phyloP scores from a whole-genome alignment of 2,113 vertebrate genomes.

The Tupaia chinensis region DNA sequence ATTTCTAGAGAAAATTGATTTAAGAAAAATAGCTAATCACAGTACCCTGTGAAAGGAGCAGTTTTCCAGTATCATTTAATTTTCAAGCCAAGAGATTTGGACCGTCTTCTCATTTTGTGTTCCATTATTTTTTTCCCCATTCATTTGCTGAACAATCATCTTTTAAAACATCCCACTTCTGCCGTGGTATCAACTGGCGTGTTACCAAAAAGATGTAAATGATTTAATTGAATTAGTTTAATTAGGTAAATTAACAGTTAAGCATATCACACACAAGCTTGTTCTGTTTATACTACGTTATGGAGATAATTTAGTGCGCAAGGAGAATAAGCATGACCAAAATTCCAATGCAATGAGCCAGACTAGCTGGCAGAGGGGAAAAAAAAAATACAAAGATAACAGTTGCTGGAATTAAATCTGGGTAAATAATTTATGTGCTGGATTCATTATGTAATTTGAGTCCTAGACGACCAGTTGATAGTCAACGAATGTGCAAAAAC shows the following conservation, averaged over 20 bases:
- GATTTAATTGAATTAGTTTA: conserved; percentile 84
- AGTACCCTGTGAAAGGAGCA: neutral
- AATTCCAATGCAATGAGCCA: conserved; percentile 42
- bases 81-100: conserved; percentile 57
- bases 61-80: conserved; percentile 30
- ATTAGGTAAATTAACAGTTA: conserved; percentile 82
- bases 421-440: conserved; percentile 69
- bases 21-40: conserved; percentile 74
- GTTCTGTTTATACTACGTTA: conserved; percentile 77
- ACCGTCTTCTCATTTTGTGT: conserved; percentile 58
- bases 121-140: conserved; percentile 63
- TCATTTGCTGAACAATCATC: conserved; percentile 80
- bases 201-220: conserved; percentile 75
- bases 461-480: neutral
- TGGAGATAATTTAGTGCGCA: conserved; percentile 36
- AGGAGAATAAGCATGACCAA: conserved; percentile 65
- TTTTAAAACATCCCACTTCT: conserved; percentile 73
- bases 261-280: conserved; percentile 69
- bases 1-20: conserved; percentile 63
- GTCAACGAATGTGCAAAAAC: neutral
- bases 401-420: conserved; percentile 44
- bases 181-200: conserved; percentile 68
- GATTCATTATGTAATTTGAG: conserved; percentile 66
- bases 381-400: conserved; percentile 63
- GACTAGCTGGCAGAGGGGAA: conserved; percentile 60